Evolutionary conservation across 2,113 vertebrate species (phyloP).

Genomic region (Crypturellus undulatus): DNA sequence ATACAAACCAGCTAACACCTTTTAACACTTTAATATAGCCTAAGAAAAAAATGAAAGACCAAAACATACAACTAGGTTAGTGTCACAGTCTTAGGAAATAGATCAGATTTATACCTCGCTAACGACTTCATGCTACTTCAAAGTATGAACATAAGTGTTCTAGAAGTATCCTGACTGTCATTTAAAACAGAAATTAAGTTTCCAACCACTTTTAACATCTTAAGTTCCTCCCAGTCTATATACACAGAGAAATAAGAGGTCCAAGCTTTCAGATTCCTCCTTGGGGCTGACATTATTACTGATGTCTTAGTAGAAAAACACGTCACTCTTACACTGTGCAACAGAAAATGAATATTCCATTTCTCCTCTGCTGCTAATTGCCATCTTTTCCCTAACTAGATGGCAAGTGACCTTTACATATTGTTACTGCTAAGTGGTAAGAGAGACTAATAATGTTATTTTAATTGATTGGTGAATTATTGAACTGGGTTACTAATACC

Average conservation of each 20-base stretch:
- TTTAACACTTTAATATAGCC: background rate
- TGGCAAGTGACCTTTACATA: constrained; percentile 81
- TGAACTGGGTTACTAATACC: constrained; percentile 70
- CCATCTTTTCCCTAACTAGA: constrained; percentile 61
- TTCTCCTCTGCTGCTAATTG: constrained; percentile 75
- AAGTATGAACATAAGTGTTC: background rate
- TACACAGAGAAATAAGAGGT: background rate
- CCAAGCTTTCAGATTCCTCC: background rate
- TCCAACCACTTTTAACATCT: background rate
- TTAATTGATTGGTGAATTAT: constrained; percentile 86
- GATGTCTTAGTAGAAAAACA: constrained; percentile 53
- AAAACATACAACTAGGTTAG: background rate
- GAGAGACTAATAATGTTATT: constrained; percentile 80
- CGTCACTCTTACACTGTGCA: constrained; percentile 49
- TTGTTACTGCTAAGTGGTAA: constrained; percentile 75
- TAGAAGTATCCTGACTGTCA: background rate
- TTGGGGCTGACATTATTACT: background rate
- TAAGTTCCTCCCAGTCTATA: background rate
- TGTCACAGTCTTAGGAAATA: background rate
- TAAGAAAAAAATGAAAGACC: background rate
- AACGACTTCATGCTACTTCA: background rate
- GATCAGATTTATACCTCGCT: background rate
- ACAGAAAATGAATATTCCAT: constrained; percentile 65
- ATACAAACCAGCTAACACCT: background rate
- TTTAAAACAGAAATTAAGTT: background rate